Percentiles rank a stretch among this genome's conserved stretches.
Conservation (phyloP, 1,140 invertebrate genomes). For the Cephus cinctus region DNA sequence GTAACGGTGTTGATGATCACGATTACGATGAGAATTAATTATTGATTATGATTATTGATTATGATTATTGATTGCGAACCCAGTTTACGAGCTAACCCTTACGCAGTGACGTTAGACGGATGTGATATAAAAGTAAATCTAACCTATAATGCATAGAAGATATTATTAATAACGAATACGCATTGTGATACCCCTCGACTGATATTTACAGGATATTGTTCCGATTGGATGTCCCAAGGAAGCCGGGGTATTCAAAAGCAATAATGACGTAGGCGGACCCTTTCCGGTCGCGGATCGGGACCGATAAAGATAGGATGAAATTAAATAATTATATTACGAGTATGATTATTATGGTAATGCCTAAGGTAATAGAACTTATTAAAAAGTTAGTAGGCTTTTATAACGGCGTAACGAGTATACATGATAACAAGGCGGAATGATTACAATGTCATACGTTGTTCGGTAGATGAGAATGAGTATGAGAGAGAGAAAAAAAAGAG, state of each 20-base stretch:
- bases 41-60: conserved; percentile 28
- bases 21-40: too few relatives aligned
- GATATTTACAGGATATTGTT: conserved; percentile 58
- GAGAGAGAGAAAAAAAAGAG: conserved; percentile 1
- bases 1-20: too few relatives aligned
- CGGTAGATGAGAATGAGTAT: conserved; percentile 1
- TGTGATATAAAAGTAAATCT: conserved; percentile 46
- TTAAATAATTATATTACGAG: conserved; percentile 16
- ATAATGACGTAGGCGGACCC: conserved; percentile 43
- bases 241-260: conserved; percentile 57
- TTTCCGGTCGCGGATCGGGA: conserved; percentile 15
- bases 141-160: conserved; percentile 30
- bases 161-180: conserved; percentile 26
- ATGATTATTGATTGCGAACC: conserved; percentile 34
- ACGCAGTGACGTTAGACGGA: conserved; percentile 29
- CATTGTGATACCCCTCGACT: conserved; percentile 48
- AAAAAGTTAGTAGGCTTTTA: too few relatives aligned
- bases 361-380: background rate
- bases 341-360: background rate
- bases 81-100: conserved; percentile 18
- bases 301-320: conserved; percentile 6
- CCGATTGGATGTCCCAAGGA: conserved; percentile 51
- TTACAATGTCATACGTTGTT: too few relatives aligned
- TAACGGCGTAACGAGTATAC: too few relatives aligned
- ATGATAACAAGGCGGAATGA: too few relatives aligned